Conservation (phyloP, 2,113 vertebrate genomes). For the Halichoerus grypus region DNA sequence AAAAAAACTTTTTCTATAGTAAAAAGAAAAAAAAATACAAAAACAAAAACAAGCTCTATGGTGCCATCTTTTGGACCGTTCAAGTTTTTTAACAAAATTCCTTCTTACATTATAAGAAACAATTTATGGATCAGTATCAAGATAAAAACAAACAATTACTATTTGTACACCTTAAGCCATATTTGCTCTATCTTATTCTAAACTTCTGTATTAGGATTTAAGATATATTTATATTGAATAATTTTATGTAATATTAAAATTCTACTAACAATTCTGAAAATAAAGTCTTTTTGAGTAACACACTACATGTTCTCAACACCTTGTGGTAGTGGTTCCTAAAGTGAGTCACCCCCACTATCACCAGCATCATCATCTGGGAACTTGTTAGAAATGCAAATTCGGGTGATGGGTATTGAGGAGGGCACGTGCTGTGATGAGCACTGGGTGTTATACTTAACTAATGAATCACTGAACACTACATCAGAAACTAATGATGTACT, state of each 20-base stretch:
- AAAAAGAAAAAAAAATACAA: neutral
- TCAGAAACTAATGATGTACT: no score
- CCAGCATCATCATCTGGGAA: neutral
- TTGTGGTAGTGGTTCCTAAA: neutral
- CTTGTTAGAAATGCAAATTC: slow-evolving; percentile 4
- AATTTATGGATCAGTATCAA: neutral
- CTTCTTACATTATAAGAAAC: neutral
- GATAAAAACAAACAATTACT: slow-evolving; percentile 12
- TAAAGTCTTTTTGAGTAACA: neutral
- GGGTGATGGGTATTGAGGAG: no score
- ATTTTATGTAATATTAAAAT: neutral
- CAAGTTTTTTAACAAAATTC: slow-evolving; percentile 21
- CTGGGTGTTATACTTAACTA: no score
- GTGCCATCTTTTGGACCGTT: slow-evolving; percentile 80
- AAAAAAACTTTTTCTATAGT: neutral
- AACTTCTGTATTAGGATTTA: neutral
- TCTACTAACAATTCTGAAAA: slow-evolving; percentile 9
- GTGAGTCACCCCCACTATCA: neutral
- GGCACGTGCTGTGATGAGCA: no score
- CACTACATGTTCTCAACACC: neutral
- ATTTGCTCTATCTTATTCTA: neutral
- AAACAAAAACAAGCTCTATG: slow-evolving; percentile 61
- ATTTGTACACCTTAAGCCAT: neutral
- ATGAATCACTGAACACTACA: no score
- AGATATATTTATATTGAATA: neutral